These are phyloP conservation scores for Syrmaticus mikado DNA, from an alignment of 2,113 vertebrate genomes.

Conservation along the genomic window DNA sequence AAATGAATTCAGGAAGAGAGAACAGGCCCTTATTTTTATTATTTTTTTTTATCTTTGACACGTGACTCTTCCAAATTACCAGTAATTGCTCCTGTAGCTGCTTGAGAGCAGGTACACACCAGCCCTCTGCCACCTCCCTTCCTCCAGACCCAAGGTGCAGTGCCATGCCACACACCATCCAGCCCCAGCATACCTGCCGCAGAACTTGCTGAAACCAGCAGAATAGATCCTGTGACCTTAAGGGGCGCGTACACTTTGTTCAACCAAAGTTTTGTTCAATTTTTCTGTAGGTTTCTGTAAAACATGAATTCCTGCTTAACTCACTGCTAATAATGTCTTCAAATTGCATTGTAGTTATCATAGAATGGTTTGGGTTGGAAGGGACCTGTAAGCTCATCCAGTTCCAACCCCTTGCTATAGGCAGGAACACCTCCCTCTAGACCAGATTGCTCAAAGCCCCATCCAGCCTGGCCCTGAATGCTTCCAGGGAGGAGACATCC, in stretches of 20 bases:
- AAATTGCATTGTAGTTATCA: rapidly evolving
- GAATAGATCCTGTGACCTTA: not conserved
- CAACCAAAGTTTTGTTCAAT: not conserved
- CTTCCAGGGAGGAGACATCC: too few relatives aligned
- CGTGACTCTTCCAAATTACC: not conserved
- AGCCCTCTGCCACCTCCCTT: not conserved
- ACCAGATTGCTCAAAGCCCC: too few relatives aligned
- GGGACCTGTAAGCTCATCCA: too few relatives aligned
- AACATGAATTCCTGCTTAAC: not conserved
- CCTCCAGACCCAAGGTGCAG: not conserved
- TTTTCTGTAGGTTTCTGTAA: not conserved
- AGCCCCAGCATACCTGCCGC: not conserved
- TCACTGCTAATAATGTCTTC: not conserved
- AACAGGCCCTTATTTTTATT: not conserved
- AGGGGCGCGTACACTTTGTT: not conserved
- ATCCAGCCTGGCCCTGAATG: too few relatives aligned
- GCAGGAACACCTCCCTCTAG: too few relatives aligned
- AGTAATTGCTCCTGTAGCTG: not conserved
- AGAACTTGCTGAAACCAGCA: too few relatives aligned
- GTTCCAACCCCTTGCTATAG: too few relatives aligned
- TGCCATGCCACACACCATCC: not conserved
- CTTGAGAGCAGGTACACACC: not conserved
- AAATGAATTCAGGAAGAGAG: not conserved
- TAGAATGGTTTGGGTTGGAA: too few relatives aligned
- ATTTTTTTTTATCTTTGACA: not conserved